Evolutionary conservation across 2,113 vertebrate genomes (phyloP).

Genomic region (Melanostigma gelatinosum): DNA sequence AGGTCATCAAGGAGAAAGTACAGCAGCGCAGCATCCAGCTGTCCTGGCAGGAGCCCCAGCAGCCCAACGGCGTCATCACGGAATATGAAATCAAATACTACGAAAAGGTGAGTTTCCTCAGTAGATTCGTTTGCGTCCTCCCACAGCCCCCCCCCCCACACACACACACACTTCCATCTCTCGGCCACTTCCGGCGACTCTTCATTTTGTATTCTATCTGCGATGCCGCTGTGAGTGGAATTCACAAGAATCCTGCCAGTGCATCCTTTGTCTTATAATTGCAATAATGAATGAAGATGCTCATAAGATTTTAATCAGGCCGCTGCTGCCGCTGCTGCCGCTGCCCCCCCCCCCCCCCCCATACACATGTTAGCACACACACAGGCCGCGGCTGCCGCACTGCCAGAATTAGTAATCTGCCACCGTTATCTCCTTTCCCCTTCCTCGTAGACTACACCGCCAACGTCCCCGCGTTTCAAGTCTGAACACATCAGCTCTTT

Average conservation of each 20-base stretch:
- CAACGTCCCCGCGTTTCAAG: slow-evolving; percentile 48
- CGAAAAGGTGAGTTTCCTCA: slow-evolving; percentile 92
- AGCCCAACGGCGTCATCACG: slow-evolving; percentile 98
- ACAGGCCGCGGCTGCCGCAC: slow-evolving; percentile 22
- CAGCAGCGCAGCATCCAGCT: slow-evolving; percentile 95
- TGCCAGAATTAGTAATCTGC: slow-evolving; percentile 58
- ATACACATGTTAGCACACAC: slow-evolving; percentile 38
- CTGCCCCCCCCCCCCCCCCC: too few species aligned
- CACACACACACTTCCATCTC: background rate
- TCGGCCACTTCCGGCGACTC: slow-evolving; percentile 17
- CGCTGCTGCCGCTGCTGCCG: slow-evolving; percentile 14
- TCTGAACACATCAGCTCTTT: slow-evolving; percentile 62
- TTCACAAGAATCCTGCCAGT: slow-evolving; percentile 56
- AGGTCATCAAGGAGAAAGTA: slow-evolving; percentile 95
- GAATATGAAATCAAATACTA: slow-evolving; percentile 99
- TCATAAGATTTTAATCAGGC: slow-evolving; percentile 80
- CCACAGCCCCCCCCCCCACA: background rate
- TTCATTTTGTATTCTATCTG: slow-evolving; percentile 55
- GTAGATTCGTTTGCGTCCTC: background rate
- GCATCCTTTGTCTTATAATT: slow-evolving; percentile 73
- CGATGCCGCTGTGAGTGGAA: slow-evolving; percentile 50
- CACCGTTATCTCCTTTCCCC: slow-evolving; percentile 45
- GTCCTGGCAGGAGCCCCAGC: slow-evolving; percentile 98
- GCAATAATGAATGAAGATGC: slow-evolving; percentile 78
- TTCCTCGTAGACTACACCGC: slow-evolving; percentile 41